Evolutionary conservation across 2,113 vertebrate genomes (phyloP), one percentile per base, ranked within the genome.

Genomic region (Manacus vitellinus): DNA sequence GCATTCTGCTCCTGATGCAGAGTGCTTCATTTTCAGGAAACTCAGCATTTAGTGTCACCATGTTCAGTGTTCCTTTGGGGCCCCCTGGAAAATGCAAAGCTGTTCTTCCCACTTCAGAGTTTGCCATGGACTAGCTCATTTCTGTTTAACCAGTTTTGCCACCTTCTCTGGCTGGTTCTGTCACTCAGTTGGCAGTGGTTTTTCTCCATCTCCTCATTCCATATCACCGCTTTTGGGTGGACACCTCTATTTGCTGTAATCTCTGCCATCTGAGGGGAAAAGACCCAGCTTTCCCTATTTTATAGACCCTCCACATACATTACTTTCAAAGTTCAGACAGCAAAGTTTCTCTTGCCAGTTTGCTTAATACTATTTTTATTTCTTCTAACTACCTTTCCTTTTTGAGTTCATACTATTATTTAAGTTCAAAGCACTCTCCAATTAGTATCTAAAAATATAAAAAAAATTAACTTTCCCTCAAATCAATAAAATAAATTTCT

Each of bases 281-380:
- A 31, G 5, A 0, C 0, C 0, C 20, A 65, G 2, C 14, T 71
- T 77, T 55, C 31, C 47, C 17, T 7, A 14, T 46, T 46, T 92
- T 66, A 21, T 10, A 63, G 39, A 55, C 19, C 4, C 4, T 28
- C 5, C 5, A 14, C 12, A 66, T 12, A 70, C 1, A 28, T 47
- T 70, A 20, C 41, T 83, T 94, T 86, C 56, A 83, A 74, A 83
- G 7, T 10, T 87, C n/a, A 56, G 35, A 54, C 12, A 59, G 30
- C 84, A 94, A 75, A 33, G 55, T 54, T 76, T 75, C 31, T 72
- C 21, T 46, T 88, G n/a, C 1, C 1, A 2, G 5, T 22, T 90
- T 82, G 10, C 10, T 37, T 79, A 89, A 79, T 58, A 9, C 5
- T 88, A 7, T 58, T 4, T 39, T 85, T 73, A 73, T 88, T 81